Evolutionary conservation across 2,113 vertebrate species (phyloP), one percentile per base, ranked within the genome.

Genomic region (Euleptes europaea): DNA sequence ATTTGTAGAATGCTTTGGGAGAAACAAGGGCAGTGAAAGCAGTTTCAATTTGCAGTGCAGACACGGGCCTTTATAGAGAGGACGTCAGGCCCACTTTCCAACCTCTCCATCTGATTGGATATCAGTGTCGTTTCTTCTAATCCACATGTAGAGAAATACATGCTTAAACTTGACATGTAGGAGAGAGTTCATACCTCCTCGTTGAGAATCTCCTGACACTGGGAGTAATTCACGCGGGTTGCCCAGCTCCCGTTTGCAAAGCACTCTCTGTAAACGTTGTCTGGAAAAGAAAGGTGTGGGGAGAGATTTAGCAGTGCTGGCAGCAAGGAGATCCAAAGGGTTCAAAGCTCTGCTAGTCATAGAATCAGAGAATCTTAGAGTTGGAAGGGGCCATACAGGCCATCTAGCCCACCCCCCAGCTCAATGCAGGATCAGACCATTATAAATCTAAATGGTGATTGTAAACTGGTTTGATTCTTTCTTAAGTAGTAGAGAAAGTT

Each of bases 251-350:
- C 97, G 0, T 98, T 98, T 1, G 95, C 84, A 1, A 97, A 96
- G 84, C 97, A 98, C 67, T 98, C 96, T 88, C 97, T 96, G 95
- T 97, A 98, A 82, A 97, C 97, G 15, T 97, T 98, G 75, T 98
- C 97, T 98, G 95, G 51, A 90, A 93, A 86, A 92, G 78, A 84
- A 79, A 93, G 14, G 75, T 42, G 47, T 3, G 35, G 5, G 26
- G 3, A 8, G 44, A 0, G 1, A 85, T 31, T 89, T 79, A 89
- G 19, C 0, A 1, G 31, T 12, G 11, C 0, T 0, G 33, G 40
- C 17, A 40, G 9, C 23, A 12, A 57, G 33, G 66, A 35, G 69
- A 70, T 66, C 1, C 3, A 77, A 77, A 63, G 42, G 49, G 1
- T 54, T 15, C 40, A 66, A 33, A 54, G 33, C 57, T n/a, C 1